Evolutionary conservation across 2,888 invertebrate species (phyloP).

Genomic region (Agapetus fuscipes): DNA sequence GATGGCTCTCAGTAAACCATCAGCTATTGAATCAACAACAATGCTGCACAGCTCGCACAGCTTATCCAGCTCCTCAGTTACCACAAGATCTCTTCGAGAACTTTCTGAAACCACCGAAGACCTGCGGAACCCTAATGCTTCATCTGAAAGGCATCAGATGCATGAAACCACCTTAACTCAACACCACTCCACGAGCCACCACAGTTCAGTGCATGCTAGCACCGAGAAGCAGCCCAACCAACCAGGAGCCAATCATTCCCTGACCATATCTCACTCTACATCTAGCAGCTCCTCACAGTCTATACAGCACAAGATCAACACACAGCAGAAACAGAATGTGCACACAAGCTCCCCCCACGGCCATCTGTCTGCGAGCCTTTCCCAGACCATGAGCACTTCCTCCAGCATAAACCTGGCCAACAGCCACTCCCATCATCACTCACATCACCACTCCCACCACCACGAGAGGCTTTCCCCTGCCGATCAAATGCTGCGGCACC

Average conservation of each 20-base stretch:
- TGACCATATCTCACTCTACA: conserved; percentile 59
- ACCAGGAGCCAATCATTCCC: conserved; percentile 45
- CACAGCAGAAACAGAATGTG: conserved; percentile 39
- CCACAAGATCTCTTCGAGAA: conserved; percentile 54
- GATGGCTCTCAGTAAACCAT: conserved; percentile 29
- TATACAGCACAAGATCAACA: conserved; percentile 52
- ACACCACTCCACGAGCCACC: conserved; percentile 56
- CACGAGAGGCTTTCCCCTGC: conserved; percentile 58
- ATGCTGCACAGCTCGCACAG: conserved; percentile 57
- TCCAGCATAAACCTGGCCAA: conserved; percentile 45
- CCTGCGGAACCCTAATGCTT: conserved; percentile 37
- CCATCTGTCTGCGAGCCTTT: conserved; percentile 46
- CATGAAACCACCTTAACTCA: conserved; percentile 57
- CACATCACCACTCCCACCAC: conserved; percentile 47
- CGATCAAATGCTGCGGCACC: conserved; percentile 43
- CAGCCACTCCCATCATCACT: conserved; percentile 60
- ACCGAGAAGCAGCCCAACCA: conserved; percentile 50
- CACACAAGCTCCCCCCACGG: conserved; percentile 41
- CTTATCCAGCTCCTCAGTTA: conserved; percentile 56
- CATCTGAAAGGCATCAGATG: conserved; percentile 49
- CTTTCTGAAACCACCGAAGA: conserved; percentile 45
- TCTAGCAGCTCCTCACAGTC: conserved; percentile 57
- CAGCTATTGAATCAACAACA: conserved; percentile 54
- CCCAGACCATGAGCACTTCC: conserved; percentile 43
- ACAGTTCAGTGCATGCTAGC: conserved; percentile 55